A percentile compares a stretch with the other conserved stretches of the same genome.
Conservation (phyloP, 2,888 invertebrate genomes). For the Mystacides longicornis region DNA sequence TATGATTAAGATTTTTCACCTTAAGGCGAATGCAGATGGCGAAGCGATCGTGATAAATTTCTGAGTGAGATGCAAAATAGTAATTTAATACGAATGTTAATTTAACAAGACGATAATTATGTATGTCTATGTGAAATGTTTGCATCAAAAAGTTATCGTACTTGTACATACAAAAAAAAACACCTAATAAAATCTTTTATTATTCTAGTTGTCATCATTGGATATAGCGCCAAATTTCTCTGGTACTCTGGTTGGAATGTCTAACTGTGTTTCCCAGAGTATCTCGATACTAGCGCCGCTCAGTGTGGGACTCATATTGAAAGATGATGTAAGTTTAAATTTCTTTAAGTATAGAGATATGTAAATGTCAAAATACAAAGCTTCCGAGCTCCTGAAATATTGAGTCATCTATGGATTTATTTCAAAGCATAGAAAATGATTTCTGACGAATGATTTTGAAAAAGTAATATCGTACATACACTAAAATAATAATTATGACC, state of each 20-base stretch:
- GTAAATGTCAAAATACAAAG: not conserved
- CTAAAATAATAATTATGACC: constrained; percentile 25
- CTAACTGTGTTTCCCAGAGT: constrained; percentile 65
- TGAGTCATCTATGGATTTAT: not conserved
- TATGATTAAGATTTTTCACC: too few relatives aligned
- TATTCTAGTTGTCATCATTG: constrained; percentile 61
- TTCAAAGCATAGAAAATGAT: not conserved
- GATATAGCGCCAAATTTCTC: constrained; percentile 78
- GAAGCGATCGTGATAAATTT: too few relatives aligned
- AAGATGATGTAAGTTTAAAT: constrained; percentile 36
- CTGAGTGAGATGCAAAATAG: too few relatives aligned
- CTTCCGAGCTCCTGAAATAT: not conserved
- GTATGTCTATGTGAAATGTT: too few relatives aligned
- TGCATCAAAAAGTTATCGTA: too few relatives aligned
- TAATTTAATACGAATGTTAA: too few relatives aligned
- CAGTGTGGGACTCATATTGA: constrained; percentile 58
- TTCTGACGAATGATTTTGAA: too few relatives aligned
- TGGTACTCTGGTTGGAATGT: constrained; percentile 74
- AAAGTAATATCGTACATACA: not conserved
- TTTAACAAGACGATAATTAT: too few relatives aligned
- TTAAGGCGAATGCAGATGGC: too few relatives aligned
- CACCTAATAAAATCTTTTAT: not conserved
- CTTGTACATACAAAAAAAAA: not conserved
- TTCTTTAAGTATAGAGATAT: too few relatives aligned
- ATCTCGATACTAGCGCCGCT: constrained; percentile 67